These are phyloP conservation scores for Eupithecia pulchellata DNA, from an alignment of 2,888 invertebrate species.

Conservation along the genomic window DNA sequence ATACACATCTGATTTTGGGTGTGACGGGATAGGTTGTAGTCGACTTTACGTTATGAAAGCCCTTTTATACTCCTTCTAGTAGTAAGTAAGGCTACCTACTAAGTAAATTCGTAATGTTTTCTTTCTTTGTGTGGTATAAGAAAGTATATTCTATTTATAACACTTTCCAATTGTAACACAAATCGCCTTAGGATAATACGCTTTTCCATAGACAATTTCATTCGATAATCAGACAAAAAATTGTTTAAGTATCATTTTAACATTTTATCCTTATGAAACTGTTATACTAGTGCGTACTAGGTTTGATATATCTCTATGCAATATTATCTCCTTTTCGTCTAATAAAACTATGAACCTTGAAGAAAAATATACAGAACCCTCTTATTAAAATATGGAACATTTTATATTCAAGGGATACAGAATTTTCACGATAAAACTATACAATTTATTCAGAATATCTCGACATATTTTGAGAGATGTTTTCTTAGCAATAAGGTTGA, in stretches of 20 bases:
- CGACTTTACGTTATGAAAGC: no score
- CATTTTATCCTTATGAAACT: neutral
- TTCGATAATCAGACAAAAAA: no score
- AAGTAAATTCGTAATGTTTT: no score
- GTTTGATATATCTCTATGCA: neutral
- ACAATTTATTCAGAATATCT: slow-evolving; percentile 1
- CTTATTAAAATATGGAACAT: neutral
- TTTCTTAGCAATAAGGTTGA: slow-evolving; percentile 7
- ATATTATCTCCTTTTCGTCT: neutral
- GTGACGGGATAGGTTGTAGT: no score
- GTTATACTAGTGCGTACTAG: neutral
- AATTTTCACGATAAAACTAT: neutral
- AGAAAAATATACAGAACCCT: neutral
- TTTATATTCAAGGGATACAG: neutral
- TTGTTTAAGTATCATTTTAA: neutral
- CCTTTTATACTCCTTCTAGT: no score
- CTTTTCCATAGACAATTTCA: no score
- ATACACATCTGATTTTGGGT: no score
- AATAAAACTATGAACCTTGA: neutral
- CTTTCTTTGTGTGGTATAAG: no score
- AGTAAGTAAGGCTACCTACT: no score
- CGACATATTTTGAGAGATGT: neutral
- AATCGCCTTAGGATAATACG: no score
- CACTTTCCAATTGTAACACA: no score
- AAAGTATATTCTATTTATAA: no score